Conservation (phyloP, 2,888 invertebrate genomes). For the Calameuta filiformis region DNA sequence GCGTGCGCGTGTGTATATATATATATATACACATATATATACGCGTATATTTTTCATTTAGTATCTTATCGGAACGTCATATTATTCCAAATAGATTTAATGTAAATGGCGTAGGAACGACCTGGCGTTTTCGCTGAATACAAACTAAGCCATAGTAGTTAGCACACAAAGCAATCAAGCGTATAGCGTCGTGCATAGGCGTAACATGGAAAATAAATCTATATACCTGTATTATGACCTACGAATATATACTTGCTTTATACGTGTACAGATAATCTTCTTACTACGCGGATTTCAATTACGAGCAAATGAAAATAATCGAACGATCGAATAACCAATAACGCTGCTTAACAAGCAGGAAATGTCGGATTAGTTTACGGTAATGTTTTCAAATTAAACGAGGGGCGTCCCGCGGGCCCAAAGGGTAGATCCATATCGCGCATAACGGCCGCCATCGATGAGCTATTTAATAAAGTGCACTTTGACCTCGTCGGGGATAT, state of each 20-base stretch:
- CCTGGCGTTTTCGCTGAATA: neutral
- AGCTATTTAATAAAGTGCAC: conserved; percentile 12
- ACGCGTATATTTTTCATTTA: neutral
- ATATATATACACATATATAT: too few relatives aligned
- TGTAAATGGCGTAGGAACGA: neutral
- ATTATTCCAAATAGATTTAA: neutral
- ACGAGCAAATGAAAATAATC: neutral
- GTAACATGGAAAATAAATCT: neutral
- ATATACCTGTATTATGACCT: neutral
- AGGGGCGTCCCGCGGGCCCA: neutral
- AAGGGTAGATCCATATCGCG: conserved; percentile 1
- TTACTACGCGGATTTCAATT: neutral
- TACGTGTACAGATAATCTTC: neutral
- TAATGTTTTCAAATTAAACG: neutral
- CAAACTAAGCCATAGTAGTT: neutral
- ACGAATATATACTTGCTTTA: neutral
- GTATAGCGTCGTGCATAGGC: neutral
- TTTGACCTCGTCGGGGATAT: neutral
- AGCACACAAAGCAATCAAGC: neutral
- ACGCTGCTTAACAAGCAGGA: neutral
- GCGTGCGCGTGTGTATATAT: too few relatives aligned
- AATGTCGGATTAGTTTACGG: neutral
- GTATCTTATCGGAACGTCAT: neutral
- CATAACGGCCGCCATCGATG: neutral
- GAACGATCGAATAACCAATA: neutral